Evolutionary conservation across 2,113 vertebrate species (phyloP).

Genomic region (Passer montanus): DNA sequence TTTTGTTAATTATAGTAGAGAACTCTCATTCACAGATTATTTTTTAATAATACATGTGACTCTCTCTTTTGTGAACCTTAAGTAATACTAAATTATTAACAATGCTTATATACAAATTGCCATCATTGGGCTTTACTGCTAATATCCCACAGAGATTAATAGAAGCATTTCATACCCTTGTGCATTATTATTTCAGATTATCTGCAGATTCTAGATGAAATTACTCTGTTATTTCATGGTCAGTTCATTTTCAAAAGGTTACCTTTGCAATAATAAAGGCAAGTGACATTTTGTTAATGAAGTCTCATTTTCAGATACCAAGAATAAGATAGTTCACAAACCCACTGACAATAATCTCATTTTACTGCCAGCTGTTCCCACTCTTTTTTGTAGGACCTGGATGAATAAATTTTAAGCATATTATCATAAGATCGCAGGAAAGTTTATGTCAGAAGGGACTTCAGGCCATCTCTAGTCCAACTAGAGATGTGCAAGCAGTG

Average conservation of each 20-base stretch:
- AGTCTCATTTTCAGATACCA: not conserved
- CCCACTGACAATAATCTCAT: not conserved
- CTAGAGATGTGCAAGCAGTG: not conserved
- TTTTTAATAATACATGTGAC: not conserved
- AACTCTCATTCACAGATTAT: not conserved
- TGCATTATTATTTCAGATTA: conserved; percentile 10
- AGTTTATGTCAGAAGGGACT: not conserved
- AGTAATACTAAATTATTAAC: conserved; percentile 38
- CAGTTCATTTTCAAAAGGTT: conserved; percentile 40
- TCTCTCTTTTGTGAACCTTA: not conserved
- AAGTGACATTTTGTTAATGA: conserved; percentile 41
- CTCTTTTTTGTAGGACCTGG: not conserved
- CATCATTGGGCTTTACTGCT: not conserved
- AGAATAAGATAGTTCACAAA: not conserved
- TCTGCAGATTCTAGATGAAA: conserved; percentile 12
- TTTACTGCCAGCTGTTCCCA: not conserved
- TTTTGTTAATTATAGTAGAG: not conserved
- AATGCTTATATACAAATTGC: not conserved
- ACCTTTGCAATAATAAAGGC: not conserved
- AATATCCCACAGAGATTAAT: conserved; percentile 5
- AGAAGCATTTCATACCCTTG: not conserved
- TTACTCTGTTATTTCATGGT: not conserved
- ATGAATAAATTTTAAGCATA: not conserved
- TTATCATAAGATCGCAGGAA: not conserved
- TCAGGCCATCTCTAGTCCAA: not conserved